phyloP scores from a whole-genome alignment of 1,140 invertebrate genomes.

The Scaptodrosophila lebanonensis region DNA sequence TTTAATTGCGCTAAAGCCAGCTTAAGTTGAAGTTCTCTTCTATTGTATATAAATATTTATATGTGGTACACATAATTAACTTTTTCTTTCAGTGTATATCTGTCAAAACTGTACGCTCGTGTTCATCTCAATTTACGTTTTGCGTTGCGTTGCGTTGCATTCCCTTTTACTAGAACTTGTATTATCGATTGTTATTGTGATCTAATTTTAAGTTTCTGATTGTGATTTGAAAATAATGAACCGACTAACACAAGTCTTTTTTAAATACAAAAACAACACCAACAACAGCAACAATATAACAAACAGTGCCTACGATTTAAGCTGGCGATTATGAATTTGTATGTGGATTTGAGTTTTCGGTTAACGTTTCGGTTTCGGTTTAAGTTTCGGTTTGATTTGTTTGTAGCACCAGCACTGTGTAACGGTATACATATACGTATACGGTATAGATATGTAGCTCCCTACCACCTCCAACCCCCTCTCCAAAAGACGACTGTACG shows the following conservation, averaged over 20 bases:
- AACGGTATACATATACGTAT: constrained; percentile 1
- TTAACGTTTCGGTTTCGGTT: constrained; percentile 24
- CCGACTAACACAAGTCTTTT: too few relatives aligned
- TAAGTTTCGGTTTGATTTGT: constrained; percentile 35
- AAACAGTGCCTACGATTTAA: too few relatives aligned
- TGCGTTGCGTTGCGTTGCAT: constrained; percentile 14
- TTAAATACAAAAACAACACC: constrained; percentile 3
- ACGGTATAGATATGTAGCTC: too few relatives aligned
- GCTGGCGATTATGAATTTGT: too few relatives aligned
- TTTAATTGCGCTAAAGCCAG: neutral
- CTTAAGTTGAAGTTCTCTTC: constrained; percentile 4
- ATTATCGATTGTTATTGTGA: constrained; percentile 42
- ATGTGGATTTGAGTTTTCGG: constrained; percentile 17
- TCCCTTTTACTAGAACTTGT: constrained; percentile 50
- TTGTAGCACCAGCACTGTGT: constrained; percentile 34
- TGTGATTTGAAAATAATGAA: too few relatives aligned
- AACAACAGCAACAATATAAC: too few relatives aligned
- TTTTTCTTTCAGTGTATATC: constrained; percentile 34
- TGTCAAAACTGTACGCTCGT: neutral
- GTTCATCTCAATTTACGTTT: constrained; percentile 15
- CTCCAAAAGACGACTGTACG: too few relatives aligned
- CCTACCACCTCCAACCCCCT: too few relatives aligned
- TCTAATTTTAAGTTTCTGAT: constrained; percentile 10
- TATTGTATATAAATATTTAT: constrained; percentile 23
- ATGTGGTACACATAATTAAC: constrained; percentile 10